Evolutionary conservation across 2,113 vertebrate species (phyloP), one percentile per base, ranked within the genome.

Genomic region (Fulmarus glacialis): DNA sequence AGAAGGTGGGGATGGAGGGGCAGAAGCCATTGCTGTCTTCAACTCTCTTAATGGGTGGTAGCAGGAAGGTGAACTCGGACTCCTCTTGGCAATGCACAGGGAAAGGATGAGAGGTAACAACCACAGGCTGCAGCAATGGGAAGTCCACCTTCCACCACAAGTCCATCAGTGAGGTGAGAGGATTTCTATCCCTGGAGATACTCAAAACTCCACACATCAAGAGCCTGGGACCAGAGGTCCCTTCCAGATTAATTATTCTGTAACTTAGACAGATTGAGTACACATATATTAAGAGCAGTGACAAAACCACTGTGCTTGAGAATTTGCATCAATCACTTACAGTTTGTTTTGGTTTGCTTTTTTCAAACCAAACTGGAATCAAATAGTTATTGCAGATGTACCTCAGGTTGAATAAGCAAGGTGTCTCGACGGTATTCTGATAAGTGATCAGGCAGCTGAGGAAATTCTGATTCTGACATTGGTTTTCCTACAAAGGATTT

Each of bases 401-500:
- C 98, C 98, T 99, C 98, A 24, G 98, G 98, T 30, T 98, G 95
- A 60, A 98, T 92, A 93, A 99, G 98, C 60, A 99, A 88, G 3
- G 95, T 74, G 72, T 98, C 98, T 55, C 98, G 97, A 13, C 52
- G 97, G 86, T 98, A 84, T 53, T 98, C 84, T 40, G 96, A 97
- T 43, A 99, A 97, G 95, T 98, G 98, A 53, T 89, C 64, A 32
- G 98, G 98, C 77, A 99, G 94, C 38, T 58, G 97, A 64, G 95
- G 94, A 40, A 80, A 82, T 34, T 96, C 95, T 24, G 83, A 55
- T 42, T 98, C 98, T 87, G 96, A 90, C 82, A 67, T 59, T 47
- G 98, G 80, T 30, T 98, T 95, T 87, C 98, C 98, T 98, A 71
- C 15, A 94, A 96, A 89, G 60, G 71, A 94, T 47, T 94, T 80